These are phyloP conservation scores for Dryococelus australis DNA, from an alignment of 2,888 invertebrate genomes.

Conservation along the genomic window DNA sequence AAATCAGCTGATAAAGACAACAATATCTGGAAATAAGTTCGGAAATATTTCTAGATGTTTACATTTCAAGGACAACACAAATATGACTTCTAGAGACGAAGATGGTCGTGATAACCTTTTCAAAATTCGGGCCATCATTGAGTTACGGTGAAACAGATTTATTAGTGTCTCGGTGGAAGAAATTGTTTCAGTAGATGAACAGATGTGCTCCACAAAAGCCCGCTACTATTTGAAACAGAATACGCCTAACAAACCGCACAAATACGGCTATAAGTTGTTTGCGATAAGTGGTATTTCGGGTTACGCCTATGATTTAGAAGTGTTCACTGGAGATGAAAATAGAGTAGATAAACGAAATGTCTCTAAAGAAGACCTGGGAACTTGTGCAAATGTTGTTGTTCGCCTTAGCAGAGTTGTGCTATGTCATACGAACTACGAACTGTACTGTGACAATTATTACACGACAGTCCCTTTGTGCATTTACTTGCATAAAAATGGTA, in stretches of 20 bases:
- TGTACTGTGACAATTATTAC: neutral
- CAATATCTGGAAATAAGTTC: conserved; percentile 12
- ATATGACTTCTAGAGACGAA: neutral
- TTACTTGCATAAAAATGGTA: conserved; percentile 48
- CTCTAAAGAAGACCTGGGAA: neutral
- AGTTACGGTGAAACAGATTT: neutral
- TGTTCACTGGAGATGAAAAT: neutral
- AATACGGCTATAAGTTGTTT: neutral
- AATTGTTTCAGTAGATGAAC: neutral
- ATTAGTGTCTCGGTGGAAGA: neutral
- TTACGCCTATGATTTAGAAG: neutral
- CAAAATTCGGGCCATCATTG: neutral
- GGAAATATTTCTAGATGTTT: neutral
- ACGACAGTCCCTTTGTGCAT: neutral
- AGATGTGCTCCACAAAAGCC: neutral
- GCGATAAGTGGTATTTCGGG: neutral
- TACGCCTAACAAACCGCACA: neutral
- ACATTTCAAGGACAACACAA: conserved; percentile 25
- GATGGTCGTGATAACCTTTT: neutral
- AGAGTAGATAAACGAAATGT: neutral
- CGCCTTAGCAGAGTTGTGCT: neutral
- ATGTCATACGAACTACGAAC: too few relatives aligned
- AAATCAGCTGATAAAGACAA: neutral
- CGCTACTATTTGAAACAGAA: neutral
- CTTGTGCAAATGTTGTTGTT: neutral